These are phyloP conservation scores for Polypterus bichir DNA, from an alignment of 2,113 vertebrate species.

Conservation along the genomic window DNA sequence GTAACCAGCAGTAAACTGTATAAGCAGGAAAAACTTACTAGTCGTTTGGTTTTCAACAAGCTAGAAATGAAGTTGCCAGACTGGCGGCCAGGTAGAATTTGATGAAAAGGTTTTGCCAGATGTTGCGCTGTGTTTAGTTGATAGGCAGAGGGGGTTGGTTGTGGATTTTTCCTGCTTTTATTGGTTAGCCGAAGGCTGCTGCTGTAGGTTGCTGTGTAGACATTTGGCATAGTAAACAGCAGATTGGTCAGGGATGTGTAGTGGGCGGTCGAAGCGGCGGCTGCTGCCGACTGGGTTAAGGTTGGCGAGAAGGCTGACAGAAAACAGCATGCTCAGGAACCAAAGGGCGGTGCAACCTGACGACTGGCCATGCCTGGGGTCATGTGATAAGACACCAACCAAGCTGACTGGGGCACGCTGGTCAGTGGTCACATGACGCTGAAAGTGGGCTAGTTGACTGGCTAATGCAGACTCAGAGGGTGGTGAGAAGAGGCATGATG, in stretches of 20 bases:
- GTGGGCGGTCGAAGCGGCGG: constrained; percentile 76
- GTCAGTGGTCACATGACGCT: constrained; percentile 99
- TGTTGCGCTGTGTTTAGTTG: constrained; percentile 30
- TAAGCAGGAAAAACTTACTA: constrained; percentile 99
- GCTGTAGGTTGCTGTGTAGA: constrained; percentile 93
- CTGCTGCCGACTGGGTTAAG: constrained; percentile 91
- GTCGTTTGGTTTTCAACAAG: constrained; percentile 99
- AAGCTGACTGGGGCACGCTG: constrained; percentile 97
- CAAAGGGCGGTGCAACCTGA: constrained; percentile 98
- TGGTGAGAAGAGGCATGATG: constrained; percentile 99
- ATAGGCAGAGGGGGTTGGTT: constrained; percentile 58
- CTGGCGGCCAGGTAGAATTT: constrained; percentile 98
- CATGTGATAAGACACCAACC: constrained; percentile 99
- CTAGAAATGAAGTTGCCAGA: constrained; percentile 99
- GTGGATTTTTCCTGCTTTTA: constrained; percentile 98
- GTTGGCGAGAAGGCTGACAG: constrained; percentile 96
- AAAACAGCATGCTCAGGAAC: constrained; percentile 98
- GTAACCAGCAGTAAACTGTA: constrained; percentile 99
- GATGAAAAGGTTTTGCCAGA: constrained; percentile 99
- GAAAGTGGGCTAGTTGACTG: constrained; percentile 98
- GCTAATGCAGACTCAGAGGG: constrained; percentile 96
- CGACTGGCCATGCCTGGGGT: constrained; percentile 96
- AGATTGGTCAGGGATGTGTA: constrained; percentile 90
- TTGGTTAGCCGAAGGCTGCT: constrained; percentile 96
- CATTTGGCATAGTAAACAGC: constrained; percentile 88